Evolutionary conservation across 2,888 invertebrate genomes (phyloP), one percentile per base, ranked within the genome.

Genomic region (Xanthorhoe designata): DNA sequence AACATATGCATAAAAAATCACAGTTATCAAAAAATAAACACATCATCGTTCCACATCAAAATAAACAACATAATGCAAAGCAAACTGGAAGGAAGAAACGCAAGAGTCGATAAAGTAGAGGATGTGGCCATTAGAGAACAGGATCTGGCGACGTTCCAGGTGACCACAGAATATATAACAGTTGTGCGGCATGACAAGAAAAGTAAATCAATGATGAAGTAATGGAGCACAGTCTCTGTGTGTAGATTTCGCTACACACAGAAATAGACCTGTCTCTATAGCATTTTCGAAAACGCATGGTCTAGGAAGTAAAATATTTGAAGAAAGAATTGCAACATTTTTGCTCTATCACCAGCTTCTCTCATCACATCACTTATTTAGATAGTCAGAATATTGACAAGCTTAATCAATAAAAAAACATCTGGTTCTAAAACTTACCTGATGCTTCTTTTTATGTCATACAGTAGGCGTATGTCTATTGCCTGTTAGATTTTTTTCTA

Each of bases 101-200:
- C 50, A 53, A 61, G 47, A 61, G 58, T 51, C 57, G 9, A 68
- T 64, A 59, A 71, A 66, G 54, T 45, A 61, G 63, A 71, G 61
- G 47, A 66, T 59, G 53, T 57, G 64, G 32, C 59, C 66, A 64
- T 62, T 64, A 67, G 58, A 63, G 66, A 69, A 68, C 72, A 71
- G 69, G 69, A 71, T 73, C 66, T 73, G 71, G 69, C 66, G 56
- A 64, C 51, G 61, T 29, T 65, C 70, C 72, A 70, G 60, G 63
- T 57, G 54, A 35, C 56, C 52, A 59, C 58, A 65, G 70, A 64
- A 53, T 57, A 63, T 53, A 60, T 55, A 59, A 13, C 47, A 66
- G 24, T 49, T 15, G 35, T 13, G 7, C 18, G 51, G 57, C 67
- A 56, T 56, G 67, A 64, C 64, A 59, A 69, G 66, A 64, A 73